Base-by-base conservation (phyloP, 2,113 vertebrate species). In the Mandrillus leucophaeus region DNA sequence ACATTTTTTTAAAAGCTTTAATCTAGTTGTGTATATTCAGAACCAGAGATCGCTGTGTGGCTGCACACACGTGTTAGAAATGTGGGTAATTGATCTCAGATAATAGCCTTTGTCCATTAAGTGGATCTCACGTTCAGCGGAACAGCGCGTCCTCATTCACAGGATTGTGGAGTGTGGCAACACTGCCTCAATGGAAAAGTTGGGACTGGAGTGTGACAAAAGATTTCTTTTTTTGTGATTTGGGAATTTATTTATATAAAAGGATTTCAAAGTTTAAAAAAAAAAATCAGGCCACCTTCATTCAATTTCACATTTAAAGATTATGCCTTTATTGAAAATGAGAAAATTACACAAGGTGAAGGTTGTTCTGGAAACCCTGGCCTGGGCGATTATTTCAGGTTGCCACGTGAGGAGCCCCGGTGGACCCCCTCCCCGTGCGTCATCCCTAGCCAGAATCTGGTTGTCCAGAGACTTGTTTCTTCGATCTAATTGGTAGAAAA, bases 51-150 rank as follows among this genome's bases (percentile, higher is more conserved):
- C 87, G 6, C 68, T n/a, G 88, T 38, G 86, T 57, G 75, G 57
- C 87, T 23, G 73, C 27, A 27, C 70, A 80, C 61, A 55, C 13
- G 3, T 81, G 96, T 55, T 61, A 64, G 89, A n/a, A 50, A 45
- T 81, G 92, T 87, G 96, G 92, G 80, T 80, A 43, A 96, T 70
- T 96, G 98, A 97, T 96, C 75, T 9, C 57, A 81, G 96, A 92
- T 84, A 93, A 96, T 91, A 30, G 96, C 93, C 43, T 68, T 30
- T 83, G 4, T 45, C 90, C 73, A 16, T 55, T 93, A 93, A 89
- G 75, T 78, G 93, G 52, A 0, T 48, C 91, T 95, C 61, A 5
- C 0, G 0, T 10, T n/a, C 20, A 0, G 45, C 1, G 17, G 59
- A n/a, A 18, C 45, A 4, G 90, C 35, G 0, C n/a, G 64, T 50